Evolutionary conservation across 2,797 vertebrate species (phyloP), one percentile per base, ranked within the genome.

Genomic region (Steatocranus sp.): DNA sequence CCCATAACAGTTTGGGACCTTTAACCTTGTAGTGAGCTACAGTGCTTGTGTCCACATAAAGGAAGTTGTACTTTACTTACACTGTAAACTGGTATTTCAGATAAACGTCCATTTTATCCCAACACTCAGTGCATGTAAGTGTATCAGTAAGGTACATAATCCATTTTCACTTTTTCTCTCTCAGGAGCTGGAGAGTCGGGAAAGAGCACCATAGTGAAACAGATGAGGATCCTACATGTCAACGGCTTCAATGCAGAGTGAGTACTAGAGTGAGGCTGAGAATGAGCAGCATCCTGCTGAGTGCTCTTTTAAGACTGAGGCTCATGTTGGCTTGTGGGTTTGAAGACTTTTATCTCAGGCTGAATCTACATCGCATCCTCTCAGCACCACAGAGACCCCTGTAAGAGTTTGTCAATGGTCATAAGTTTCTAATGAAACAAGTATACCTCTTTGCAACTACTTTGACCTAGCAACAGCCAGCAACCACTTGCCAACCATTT

Each of bases 241-340:
- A 99, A 99, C 88, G 98, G 98, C 95, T 99, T 99, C 96, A 99
- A 99, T 96, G 97, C 98, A 96, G 98, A 99, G 98, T 99, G 96
- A 98, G 98, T 97, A 90, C 92, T 46, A 51, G 12, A 58, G 17
- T 30, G 3, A 75, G 18, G 18, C 41, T 49, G 25, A 61, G 23
- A 30, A 20, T 12, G 43, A 56, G 15, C 10, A 36, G 25, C 2
- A 32, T 56, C 12, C 20, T 20, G 20, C 27, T 25, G 25, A 25
- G 30, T 10, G 38, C 36, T 61, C 2, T 7, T 11, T 49, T 9
- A 63, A 81, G 27, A 20, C 36, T 18, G 11, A 12, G n/a, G 61
- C 36, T 25, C 1, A 11, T 27, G 11, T 38, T 50, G 32, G 11
- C 34, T 51, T 41, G 23, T 43, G 5, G 34, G 20, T 27, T 43